A percentile compares a stretch with the other conserved stretches of the same genome.
Evolutionary conservation across 2,797 vertebrate genomes (phyloP).

Genomic region (Platalea minor): DNA sequence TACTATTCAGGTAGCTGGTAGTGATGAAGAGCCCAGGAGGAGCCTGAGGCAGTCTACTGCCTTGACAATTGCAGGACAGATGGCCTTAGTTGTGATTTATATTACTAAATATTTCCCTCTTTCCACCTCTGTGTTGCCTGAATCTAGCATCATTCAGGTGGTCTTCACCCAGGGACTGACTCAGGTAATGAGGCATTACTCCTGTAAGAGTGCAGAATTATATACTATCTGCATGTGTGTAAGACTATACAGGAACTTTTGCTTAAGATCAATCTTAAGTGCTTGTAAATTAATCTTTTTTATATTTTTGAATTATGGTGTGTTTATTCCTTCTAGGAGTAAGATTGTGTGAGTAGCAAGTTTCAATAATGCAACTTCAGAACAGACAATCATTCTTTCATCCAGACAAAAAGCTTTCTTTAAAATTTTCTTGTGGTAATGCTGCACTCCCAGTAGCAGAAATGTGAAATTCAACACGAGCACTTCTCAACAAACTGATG

Average conservation of each 20-base stretch:
- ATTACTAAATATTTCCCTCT: conserved; percentile 48
- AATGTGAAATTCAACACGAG: not conserved
- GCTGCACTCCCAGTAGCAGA: not conserved
- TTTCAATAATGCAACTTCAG: not conserved
- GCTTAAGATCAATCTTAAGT: not conserved
- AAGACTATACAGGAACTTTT: not conserved
- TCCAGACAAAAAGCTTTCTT: not conserved
- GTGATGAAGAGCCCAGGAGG: conserved; percentile 65
- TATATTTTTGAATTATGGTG: not conserved
- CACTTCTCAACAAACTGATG: not conserved
- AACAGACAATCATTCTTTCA: not conserved
- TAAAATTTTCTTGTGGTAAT: not conserved
- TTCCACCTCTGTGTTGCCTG: conserved; percentile 22
- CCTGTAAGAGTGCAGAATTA: conserved; percentile 8
- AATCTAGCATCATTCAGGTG: not conserved
- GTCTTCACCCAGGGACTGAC: conserved; percentile 13
- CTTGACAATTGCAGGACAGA: conserved; percentile 68
- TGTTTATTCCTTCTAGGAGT: not conserved
- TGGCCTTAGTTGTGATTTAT: conserved; percentile 62
- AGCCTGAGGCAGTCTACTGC: conserved; percentile 59
- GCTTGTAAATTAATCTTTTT: not conserved
- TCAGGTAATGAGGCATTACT: not conserved
- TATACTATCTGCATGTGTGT: not conserved
- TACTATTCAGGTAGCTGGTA: conserved; percentile 69
- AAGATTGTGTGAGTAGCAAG: not conserved